Evolutionary conservation across 2,113 vertebrate genomes (phyloP).

Genomic region (Oceanites oceanicus): DNA sequence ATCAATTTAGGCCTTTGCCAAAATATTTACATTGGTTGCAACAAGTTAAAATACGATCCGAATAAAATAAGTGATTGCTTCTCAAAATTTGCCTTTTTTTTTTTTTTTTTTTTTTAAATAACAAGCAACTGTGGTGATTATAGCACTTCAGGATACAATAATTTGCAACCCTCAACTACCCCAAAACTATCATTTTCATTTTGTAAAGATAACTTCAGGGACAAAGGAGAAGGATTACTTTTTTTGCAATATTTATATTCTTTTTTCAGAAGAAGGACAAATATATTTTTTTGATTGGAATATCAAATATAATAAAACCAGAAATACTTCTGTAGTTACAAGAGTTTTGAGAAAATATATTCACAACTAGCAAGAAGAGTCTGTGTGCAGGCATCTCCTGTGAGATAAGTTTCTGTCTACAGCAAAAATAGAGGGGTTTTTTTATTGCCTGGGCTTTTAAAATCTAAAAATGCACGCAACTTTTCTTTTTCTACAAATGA

Average conservation of each 20-base stretch:
- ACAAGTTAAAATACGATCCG: background rate
- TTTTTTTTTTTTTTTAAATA: too few species aligned
- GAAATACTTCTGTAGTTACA: background rate
- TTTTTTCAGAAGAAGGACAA: background rate
- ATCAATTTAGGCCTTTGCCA: background rate
- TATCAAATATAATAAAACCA: background rate
- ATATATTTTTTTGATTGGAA: background rate
- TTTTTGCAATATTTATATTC: background rate
- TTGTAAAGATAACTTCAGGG: background rate
- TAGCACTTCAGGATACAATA: background rate
- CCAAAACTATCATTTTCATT: background rate
- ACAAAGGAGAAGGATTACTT: background rate
- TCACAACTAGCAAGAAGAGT: background rate
- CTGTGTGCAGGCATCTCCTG: background rate
- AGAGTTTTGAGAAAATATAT: background rate
- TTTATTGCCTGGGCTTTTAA: background rate
- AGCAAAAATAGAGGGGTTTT: background rate
- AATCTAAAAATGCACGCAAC: background rate
- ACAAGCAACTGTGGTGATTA: background rate
- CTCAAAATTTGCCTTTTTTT: background rate
- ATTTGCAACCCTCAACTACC: background rate
- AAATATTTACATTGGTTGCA: background rate
- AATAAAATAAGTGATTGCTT: background rate
- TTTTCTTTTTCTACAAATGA: background rate
- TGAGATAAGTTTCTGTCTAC: background rate